Conservation (phyloP, 2,113 vertebrate species). For the Lepus americanus region DNA sequence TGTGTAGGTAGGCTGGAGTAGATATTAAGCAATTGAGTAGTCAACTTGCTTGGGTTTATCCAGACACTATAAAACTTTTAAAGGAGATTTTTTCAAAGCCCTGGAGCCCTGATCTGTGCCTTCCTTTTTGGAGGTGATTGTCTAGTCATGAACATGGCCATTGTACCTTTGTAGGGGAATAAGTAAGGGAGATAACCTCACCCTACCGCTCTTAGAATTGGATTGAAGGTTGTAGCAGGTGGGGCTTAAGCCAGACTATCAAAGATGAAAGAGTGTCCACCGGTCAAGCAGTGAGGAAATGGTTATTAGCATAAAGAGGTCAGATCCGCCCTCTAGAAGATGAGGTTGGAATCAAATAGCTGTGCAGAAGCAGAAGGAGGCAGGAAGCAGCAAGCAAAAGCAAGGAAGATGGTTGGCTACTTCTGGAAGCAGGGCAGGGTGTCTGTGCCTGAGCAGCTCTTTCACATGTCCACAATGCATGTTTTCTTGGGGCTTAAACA, state of each 20-base stretch:
- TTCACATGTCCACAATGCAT: rapidly evolving
- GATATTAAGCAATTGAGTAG: background rate
- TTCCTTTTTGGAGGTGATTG: background rate
- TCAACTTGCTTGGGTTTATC: background rate
- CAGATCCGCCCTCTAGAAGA: background rate
- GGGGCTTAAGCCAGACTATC: background rate
- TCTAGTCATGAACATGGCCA: background rate
- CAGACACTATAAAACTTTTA: background rate
- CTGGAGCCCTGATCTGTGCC: background rate
- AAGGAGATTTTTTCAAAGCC: background rate
- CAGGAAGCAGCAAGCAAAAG: background rate
- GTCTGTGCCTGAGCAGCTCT: background rate
- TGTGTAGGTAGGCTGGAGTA: background rate
- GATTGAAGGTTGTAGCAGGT: background rate
- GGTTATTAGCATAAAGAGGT: background rate
- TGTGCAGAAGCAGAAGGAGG: background rate
- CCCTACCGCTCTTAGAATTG: background rate
- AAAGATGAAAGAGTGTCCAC: background rate
- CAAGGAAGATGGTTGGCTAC: background rate
- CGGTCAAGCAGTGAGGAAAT: background rate
- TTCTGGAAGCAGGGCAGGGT: background rate
- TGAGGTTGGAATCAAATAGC: background rate
- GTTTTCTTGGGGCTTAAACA: background rate
- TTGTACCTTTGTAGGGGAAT: background rate
- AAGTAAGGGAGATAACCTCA: background rate